Evolutionary conservation across 2,113 vertebrate genomes (phyloP).

Genomic region (Chitala chitala): DNA sequence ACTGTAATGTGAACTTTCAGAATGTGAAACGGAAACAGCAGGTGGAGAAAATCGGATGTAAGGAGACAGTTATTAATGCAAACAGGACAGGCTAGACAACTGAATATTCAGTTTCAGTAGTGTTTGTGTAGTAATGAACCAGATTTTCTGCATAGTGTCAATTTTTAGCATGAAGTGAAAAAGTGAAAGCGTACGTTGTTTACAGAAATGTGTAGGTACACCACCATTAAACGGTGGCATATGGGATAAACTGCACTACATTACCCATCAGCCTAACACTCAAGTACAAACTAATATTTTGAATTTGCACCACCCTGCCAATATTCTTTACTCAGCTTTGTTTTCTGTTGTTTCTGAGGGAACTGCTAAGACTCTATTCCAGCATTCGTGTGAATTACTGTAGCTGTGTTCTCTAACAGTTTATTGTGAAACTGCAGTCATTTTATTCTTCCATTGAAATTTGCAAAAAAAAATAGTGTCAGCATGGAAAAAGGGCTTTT

Average conservation of each 20-base stretch:
- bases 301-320: slow-evolving; percentile 13
- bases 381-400: not conserved
- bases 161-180: too few relatives aligned
- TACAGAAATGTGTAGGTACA: too few relatives aligned
- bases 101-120: too few relatives aligned
- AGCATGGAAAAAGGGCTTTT: not conserved
- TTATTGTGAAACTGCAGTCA: slow-evolving; percentile 4
- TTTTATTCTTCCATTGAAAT: not conserved
- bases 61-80: not conserved
- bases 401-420: not conserved
- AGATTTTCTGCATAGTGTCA: too few relatives aligned
- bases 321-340: not conserved
- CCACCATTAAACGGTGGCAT: not conserved
- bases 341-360: not conserved
- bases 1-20: slow-evolving; percentile 19
- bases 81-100: slow-evolving; percentile 1
- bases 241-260: not conserved
- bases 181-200: too few relatives aligned
- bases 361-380: not conserved
- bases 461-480: slow-evolving; percentile 2
- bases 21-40: slow-evolving; percentile 19
- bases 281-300: not conserved
- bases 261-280: too few relatives aligned
- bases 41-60: too few relatives aligned
- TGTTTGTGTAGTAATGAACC: too few relatives aligned